A percentile compares a stretch with the other conserved stretches of the same genome.
Conservation (phyloP, 2,888 invertebrate genomes). For the Sesamia inferens region DNA sequence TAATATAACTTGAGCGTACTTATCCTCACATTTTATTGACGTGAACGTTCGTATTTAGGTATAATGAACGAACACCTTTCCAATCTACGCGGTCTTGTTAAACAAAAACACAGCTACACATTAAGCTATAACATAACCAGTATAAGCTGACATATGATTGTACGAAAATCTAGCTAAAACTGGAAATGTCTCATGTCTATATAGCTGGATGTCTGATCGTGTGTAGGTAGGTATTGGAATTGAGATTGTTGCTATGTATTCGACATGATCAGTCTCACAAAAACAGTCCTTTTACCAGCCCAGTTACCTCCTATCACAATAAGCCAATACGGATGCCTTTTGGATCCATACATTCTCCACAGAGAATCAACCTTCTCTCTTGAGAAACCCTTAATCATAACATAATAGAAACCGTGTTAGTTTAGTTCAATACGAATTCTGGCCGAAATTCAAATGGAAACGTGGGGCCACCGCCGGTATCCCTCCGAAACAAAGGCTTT, state of each 20-base stretch:
- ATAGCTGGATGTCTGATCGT: neutral
- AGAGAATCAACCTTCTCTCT: slow-evolving; percentile 12
- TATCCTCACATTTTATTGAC: neutral
- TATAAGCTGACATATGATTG: neutral
- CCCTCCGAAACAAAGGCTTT: slow-evolving; percentile 63
- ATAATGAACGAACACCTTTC: neutral
- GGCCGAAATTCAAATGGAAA: slow-evolving; percentile 67
- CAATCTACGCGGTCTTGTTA: neutral
- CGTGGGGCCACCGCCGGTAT: slow-evolving; percentile 59
- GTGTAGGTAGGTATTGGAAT: neutral
- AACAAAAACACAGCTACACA: neutral
- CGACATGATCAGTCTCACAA: neutral
- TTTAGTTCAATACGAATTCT: slow-evolving; percentile 51
- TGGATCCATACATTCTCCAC: neutral
- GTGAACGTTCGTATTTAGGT: neutral
- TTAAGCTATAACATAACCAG: neutral
- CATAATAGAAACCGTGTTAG: slow-evolving; percentile 53
- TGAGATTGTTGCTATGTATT: neutral
- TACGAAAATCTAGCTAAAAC: neutral
- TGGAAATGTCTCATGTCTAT: neutral
- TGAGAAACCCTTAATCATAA: slow-evolving; percentile 50
- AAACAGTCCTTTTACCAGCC: too few relatives aligned
- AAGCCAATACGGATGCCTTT: neutral
- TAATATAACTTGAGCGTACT: neutral
- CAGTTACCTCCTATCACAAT: neutral